Evolutionary conservation across 64 coral and sea anemone species (phyloP), one percentile per base, ranked within the genome.

Genomic region (Catalaphyllia jardinei): DNA sequence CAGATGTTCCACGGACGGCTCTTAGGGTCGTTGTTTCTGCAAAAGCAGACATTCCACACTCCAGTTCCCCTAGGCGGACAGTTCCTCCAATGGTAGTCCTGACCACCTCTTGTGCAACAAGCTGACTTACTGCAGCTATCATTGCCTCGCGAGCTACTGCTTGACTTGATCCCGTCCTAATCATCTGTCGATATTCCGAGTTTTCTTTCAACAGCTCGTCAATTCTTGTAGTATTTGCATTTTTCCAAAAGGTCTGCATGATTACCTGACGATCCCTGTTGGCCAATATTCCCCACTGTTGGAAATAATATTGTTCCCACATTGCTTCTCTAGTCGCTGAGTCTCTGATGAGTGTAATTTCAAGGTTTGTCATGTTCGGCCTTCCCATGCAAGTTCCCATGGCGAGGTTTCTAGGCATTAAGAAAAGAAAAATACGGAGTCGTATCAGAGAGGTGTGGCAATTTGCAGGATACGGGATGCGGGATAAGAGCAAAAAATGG

Each of bases 161-260:
- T 73, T 73, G 71, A 16, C 29, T 28, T 1, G 42, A 46, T 46
- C 71, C 28, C n/a, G 71, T 73, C 4, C 28, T 28, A 54, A 61
- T 84, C 59, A 84, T 67, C 30, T 46, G 20, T 19, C 42, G 80
- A 67, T 64, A 84, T 84, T 31, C 59, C 29, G 19, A 84, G 71
- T 73, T 30, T 12, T 30, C 71, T 29, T 73, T 73, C 71, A 73
- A 31, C 71, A 73, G 29, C 29, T 73, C 71, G 11, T 73, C 71
- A 73, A 73, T 73, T 73, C 28, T 73, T 30, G 71, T 28, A 73
- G 29, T 27, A 10, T 27, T 28, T 73, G 71, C 1, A 31, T 73
- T 27, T 28, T 73, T 35, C 71, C 71, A 73, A 73, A 73, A 73
- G 10, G 71, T 27, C 28, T 73, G 24, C 71, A 73, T 73, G 3